Conservation (phyloP, 37 sponge, comb jelly and placozoan species). For the Chondrilla cf. caribensis region DNA sequence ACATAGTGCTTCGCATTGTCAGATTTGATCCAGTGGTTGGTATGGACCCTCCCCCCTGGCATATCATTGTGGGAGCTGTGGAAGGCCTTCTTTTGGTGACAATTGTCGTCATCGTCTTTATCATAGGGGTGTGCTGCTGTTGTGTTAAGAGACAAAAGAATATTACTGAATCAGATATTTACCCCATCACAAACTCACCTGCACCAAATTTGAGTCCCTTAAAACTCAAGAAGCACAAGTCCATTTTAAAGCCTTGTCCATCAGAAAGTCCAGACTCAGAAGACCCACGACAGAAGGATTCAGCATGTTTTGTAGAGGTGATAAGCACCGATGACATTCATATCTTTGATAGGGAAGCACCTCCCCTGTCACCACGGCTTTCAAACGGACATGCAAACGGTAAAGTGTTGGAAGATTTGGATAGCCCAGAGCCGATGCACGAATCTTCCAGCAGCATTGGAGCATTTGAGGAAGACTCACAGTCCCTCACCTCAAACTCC, state of each 20-base stretch:
- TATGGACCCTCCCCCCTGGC: no score
- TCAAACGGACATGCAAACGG: not conserved
- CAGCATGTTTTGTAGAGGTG: conserved; percentile 14
- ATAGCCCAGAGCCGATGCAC: not conserved
- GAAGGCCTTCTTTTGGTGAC: not conserved
- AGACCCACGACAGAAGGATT: not conserved
- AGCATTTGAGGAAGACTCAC: not conserved
- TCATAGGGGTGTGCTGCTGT: not conserved
- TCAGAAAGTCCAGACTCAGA: not conserved
- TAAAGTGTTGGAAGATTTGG: no score
- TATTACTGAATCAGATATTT: not conserved
- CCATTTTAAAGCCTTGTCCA: not conserved
- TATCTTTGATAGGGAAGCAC: not conserved
- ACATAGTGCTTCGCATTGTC: no score
- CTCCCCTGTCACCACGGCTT: not conserved
- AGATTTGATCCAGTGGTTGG: no score
- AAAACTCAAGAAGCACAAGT: not conserved
- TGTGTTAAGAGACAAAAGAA: not conserved
- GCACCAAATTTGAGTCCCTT: not conserved
- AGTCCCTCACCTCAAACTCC: not conserved
- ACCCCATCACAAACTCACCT: not conserved
- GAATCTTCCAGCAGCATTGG: not conserved
- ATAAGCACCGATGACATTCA: not conserved
- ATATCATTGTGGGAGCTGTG: not conserved
- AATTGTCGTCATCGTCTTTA: not conserved